These are phyloP conservation scores for Wiebesia pumilae DNA, from an alignment of 1,140 invertebrate species.

Conservation along the genomic window DNA sequence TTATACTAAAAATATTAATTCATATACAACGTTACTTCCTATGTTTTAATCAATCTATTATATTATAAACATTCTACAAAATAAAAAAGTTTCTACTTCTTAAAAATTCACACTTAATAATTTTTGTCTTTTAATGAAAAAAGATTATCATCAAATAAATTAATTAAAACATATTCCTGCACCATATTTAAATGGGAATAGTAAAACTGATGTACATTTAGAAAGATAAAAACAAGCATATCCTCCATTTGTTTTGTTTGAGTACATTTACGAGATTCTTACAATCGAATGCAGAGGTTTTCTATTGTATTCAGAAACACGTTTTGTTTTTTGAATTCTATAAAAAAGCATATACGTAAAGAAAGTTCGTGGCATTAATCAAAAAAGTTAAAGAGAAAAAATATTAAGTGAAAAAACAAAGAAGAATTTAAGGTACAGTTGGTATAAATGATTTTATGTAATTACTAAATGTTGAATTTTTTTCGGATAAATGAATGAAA, in stretches of 20 bases:
- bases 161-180: constrained; percentile 48
- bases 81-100: constrained; percentile 39
- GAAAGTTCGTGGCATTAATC: constrained; percentile 62
- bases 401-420: not conserved
- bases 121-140: constrained; percentile 11
- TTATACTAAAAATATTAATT: constrained; percentile 43
- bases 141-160: constrained; percentile 10
- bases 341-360: constrained; percentile 49
- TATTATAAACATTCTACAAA: constrained; percentile 15
- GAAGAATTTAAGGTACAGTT: constrained; percentile 36
- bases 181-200: constrained; percentile 69
- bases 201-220: constrained; percentile 66
- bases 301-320: constrained; percentile 58
- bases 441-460: constrained; percentile 39
- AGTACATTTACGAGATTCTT: constrained; percentile 60
- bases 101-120: constrained; percentile 23
- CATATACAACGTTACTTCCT: constrained; percentile 25
- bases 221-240: constrained; percentile 65
- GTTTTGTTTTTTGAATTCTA: constrained; percentile 57
- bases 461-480: constrained; percentile 34
- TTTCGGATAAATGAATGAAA: constrained; percentile 18
- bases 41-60: constrained; percentile 27
- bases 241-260: constrained; percentile 68
- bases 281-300: constrained; percentile 35
- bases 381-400: constrained; percentile 57